Base-by-base conservation (phyloP, 2,113 vertebrate genomes). In the Pantherophis guttatus region DNA sequence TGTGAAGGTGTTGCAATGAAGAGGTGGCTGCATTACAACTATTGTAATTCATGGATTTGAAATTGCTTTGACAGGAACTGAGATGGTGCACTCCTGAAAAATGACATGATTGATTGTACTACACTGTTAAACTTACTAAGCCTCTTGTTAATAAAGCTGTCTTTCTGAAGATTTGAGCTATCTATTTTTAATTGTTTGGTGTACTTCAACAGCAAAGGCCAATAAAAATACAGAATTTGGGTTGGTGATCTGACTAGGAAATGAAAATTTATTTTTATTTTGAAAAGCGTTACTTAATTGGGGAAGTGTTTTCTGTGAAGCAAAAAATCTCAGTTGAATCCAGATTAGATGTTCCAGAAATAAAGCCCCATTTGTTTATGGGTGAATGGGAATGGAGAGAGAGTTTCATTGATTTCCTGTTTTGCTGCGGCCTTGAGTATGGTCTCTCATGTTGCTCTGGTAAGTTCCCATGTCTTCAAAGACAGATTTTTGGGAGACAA, bases 141-240 rank as follows among this genome's bases (percentile, higher is more conserved):
- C 97, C 97, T 98, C 97, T 98, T 98, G 98, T 98, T 98, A 99
- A 98, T 99, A 99, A 99, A 99, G 97, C 97, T 98, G 98, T 97
- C 98, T 97, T 98, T 98, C 95, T 97, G 97, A 97, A 98, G 96
- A 97, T 96, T 96, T 93, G 97, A 97, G 94, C 97, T 96, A 96
- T 52, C 96, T 96, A 95, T 96, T 97, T 91, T 97, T 96, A 97
- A 97, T 94, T 94, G 96, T 97, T 93, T 96, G 97, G 97, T 94
- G 97, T 96, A 95, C 97, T 97, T 97, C 95, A 97, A 97, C 95
- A 95, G 94, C 94, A 97, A 97, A 96, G 96, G 95, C 95, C 29
- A 93, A 93, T 96, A 93, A 97, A 96, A 96, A 93, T 95, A 90
- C 87, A 96, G 52, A 94, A 97, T 96, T 96, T 95, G 95, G 96